A percentile compares a stretch with the other conserved stretches of the same genome.
These are phyloP conservation scores for Mormyrus proboscirostris DNA, from an alignment of 2,797 vertebrate genomes.

Conservation along the genomic window DNA sequence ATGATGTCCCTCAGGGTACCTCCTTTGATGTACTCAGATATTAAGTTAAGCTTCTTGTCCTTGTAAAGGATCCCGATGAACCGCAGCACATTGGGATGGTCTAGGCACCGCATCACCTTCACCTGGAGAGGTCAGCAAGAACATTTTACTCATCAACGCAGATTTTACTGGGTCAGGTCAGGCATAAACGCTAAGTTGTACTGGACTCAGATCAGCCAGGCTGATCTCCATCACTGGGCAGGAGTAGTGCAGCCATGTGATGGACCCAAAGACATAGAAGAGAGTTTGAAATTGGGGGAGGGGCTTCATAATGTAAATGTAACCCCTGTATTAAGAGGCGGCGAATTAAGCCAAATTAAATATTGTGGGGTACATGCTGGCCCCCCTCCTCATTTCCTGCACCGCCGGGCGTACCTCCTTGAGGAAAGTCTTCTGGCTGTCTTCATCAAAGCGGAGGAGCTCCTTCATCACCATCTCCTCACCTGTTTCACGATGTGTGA, in stretches of 20 bases:
- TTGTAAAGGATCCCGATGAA: constrained; percentile 96
- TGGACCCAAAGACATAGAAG: background rate
- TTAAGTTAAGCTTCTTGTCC: constrained; percentile 89
- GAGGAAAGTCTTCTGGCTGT: constrained; percentile 88
- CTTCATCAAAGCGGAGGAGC: constrained; percentile 87
- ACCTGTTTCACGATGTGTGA: constrained; percentile 86
- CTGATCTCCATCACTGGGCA: background rate
- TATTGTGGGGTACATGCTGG: background rate
- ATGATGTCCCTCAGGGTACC: constrained; percentile 85
- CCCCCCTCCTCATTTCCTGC: background rate
- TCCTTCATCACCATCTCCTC: constrained; percentile 99
- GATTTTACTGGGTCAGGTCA: background rate
- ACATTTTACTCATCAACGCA: background rate
- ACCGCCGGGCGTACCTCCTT: constrained; percentile 71
- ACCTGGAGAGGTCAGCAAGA: constrained; percentile 61
- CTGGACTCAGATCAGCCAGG: background rate
- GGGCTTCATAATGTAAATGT: background rate
- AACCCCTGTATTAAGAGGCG: background rate
- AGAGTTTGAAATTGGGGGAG: background rate
- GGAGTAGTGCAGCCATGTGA: background rate
- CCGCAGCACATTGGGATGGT: constrained; percentile 91
- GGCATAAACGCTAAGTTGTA: background rate
- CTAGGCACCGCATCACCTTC: constrained; percentile 95
- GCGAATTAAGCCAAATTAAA: background rate
- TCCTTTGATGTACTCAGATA: constrained; percentile 91